These are phyloP conservation scores for Cantharis rufa DNA, from an alignment of 2,888 invertebrate genomes.

Conservation along the genomic window DNA sequence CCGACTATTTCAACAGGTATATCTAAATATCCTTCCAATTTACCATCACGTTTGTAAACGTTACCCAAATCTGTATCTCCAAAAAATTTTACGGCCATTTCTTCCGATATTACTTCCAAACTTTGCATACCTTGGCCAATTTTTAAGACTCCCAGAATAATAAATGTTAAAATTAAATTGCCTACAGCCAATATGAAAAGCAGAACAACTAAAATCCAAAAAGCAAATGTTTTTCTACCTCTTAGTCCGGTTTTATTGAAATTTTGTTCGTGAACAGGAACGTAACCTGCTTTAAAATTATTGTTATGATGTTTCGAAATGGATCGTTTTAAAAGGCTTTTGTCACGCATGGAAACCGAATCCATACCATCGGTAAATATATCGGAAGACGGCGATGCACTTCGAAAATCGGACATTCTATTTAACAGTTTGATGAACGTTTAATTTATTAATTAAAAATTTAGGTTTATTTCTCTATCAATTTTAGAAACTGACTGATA, in stretches of 20 bases:
- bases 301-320: constrained; percentile 46
- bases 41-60: constrained; percentile 74
- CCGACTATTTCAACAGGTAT: constrained; percentile 59
- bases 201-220: constrained; percentile 78
- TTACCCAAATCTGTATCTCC: constrained; percentile 78
- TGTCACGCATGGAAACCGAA: constrained; percentile 46
- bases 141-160: constrained; percentile 78
- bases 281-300: constrained; percentile 50
- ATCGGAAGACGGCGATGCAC: constrained; percentile 48
- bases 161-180: constrained; percentile 78
- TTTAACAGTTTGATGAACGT: background rate
- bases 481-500: background rate
- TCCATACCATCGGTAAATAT: constrained; percentile 50
- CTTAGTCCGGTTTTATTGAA: constrained; percentile 49
- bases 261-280: constrained; percentile 48
- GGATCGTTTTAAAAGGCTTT: constrained; percentile 45
- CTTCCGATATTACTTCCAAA: constrained; percentile 78
- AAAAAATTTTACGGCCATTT: constrained; percentile 76
- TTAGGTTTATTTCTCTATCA: background rate
- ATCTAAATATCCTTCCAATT: constrained; percentile 64
- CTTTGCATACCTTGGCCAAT: constrained; percentile 85
- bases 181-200: constrained; percentile 75
- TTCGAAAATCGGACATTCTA: constrained; percentile 37
- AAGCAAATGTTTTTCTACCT: constrained; percentile 69
- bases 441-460: background rate